Percentiles rank a stretch among this genome's conserved stretches.
These are phyloP conservation scores for Vanessa cardui DNA, from an alignment of 2,888 invertebrate species.

Conservation along the genomic window DNA sequence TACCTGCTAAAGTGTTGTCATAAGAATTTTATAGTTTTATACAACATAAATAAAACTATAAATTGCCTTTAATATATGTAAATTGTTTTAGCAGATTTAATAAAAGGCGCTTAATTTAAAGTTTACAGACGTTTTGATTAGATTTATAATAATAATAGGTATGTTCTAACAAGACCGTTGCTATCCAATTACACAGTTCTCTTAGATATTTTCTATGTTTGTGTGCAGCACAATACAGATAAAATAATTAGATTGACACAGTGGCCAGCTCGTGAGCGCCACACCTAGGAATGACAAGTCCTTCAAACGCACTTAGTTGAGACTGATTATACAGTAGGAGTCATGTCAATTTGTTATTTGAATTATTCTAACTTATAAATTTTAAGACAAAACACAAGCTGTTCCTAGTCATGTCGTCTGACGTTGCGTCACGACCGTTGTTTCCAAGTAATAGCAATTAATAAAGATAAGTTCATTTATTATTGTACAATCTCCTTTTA, in stretches of 20 bases:
- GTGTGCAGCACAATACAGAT: slow-evolving; percentile 49
- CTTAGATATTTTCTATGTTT: slow-evolving; percentile 29
- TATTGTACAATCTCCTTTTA: slow-evolving; percentile 10
- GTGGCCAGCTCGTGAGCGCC: slow-evolving; percentile 69
- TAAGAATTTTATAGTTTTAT: slow-evolving; percentile 57
- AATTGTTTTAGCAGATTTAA: slow-evolving; percentile 48
- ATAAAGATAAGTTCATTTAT: slow-evolving; percentile 9
- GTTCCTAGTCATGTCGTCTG: slow-evolving; percentile 43
- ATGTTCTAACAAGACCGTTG: slow-evolving; percentile 20
- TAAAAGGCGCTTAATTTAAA: slow-evolving; percentile 22
- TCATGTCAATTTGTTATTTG: slow-evolving; percentile 71
- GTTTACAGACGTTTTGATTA: slow-evolving; percentile 3
- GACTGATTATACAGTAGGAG: slow-evolving; percentile 55
- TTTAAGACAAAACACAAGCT: slow-evolving; percentile 55
- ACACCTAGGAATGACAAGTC: slow-evolving; percentile 66
- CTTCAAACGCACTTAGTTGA: slow-evolving; percentile 67
- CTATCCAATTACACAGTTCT: slow-evolving; percentile 47
- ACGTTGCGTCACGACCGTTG: slow-evolving; percentile 37
- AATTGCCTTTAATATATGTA: slow-evolving; percentile 72
- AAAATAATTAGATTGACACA: slow-evolving; percentile 49
- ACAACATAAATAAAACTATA: slow-evolving; percentile 65
- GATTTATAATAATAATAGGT: slow-evolving; percentile 9
- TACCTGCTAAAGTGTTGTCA: slow-evolving; percentile 35
- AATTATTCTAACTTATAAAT: slow-evolving; percentile 67
- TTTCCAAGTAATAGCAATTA: slow-evolving; percentile 18